Evolutionary conservation across 2,113 vertebrate genomes (phyloP), one percentile per base, ranked within the genome.

Genomic region (Myiozetetes cayanensis): DNA sequence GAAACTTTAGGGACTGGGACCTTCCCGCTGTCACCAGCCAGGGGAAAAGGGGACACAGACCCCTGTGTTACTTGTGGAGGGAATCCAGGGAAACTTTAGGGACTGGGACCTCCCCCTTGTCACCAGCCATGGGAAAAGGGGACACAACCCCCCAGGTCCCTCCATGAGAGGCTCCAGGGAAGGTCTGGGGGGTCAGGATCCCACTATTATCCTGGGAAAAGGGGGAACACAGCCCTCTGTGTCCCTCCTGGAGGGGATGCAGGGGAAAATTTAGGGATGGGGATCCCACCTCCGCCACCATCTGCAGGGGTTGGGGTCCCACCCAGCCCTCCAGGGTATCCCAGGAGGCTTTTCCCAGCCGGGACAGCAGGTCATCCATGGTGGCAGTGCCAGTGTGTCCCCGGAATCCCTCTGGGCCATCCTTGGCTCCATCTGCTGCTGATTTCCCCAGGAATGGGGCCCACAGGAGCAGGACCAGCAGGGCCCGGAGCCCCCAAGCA

Each of bases 201-300:
- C 49, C 49, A 50, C 25, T 14, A 15, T 50, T 50, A 27, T 27
- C 49, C 49, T 27, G n/a, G 56, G 22, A 35, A 24, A 59, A 59
- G 31, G 56, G 56, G 56, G 12, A 50, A 35, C 56, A 35, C 56
- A 59, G 33, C 56, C n/a, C 22, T 22, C 22, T 10, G 9, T 23
- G 33, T 35, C 14, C 21, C 56, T 58, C 12, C 56, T 35, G 12
- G 31, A 22, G 30, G n/a, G 56, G 30, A 8, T 65, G 39, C 28
- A 65, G 12, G 25, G 37, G 17, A 31, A 14, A 21, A 39, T 13
- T 41, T 9, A 22, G 39, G 39, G 62, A 31, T 27, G 8, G 10
- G 39, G 23, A 41, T 21, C 90, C 80, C 79, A 98, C 98, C 97
- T 98, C 96, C 0, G 93, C 87, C 47, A 97, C 72, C 56, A 96